Percentiles rank a stretch among this genome's conserved stretches.
Evolutionary conservation across 2,113 vertebrate species (phyloP).

Genomic region (Hemiscyllium ocellatum): DNA sequence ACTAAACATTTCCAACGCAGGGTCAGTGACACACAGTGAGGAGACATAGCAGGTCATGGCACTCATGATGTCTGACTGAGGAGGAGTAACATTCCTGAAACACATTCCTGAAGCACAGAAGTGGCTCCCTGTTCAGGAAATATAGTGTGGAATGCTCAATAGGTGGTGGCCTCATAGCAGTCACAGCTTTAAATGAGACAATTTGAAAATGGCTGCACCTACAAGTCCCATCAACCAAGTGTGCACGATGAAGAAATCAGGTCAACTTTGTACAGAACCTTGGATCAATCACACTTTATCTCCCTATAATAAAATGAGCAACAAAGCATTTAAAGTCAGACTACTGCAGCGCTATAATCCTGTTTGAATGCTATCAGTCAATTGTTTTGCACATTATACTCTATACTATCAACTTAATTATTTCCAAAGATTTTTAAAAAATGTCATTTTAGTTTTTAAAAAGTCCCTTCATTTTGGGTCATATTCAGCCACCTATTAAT

Average conservation of each 20-base stretch:
- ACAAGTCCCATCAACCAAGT: neutral
- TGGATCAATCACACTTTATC: neutral
- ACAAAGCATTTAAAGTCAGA: neutral
- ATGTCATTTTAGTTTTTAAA: neutral
- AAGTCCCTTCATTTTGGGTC: neutral
- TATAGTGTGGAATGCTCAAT: neutral
- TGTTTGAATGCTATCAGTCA: neutral
- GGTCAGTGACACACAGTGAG: neutral
- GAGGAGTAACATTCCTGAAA: neutral
- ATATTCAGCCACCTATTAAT: neutral
- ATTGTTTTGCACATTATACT: neutral
- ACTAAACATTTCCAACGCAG: neutral
- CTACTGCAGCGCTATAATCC: neutral
- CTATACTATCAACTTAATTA: neutral
- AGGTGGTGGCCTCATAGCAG: neutral
- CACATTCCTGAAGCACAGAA: neutral
- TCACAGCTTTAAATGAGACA: neutral
- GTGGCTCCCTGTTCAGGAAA: neutral
- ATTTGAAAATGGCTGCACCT: neutral
- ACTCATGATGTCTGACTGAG: neutral
- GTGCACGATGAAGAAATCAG: neutral
- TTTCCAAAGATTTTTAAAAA: neutral
- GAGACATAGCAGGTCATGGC: neutral
- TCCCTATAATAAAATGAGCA: neutral
- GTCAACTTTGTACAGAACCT: neutral